Evolutionary conservation across 2,888 invertebrate genomes (phyloP).

Genomic region (Lycia hirtaria): DNA sequence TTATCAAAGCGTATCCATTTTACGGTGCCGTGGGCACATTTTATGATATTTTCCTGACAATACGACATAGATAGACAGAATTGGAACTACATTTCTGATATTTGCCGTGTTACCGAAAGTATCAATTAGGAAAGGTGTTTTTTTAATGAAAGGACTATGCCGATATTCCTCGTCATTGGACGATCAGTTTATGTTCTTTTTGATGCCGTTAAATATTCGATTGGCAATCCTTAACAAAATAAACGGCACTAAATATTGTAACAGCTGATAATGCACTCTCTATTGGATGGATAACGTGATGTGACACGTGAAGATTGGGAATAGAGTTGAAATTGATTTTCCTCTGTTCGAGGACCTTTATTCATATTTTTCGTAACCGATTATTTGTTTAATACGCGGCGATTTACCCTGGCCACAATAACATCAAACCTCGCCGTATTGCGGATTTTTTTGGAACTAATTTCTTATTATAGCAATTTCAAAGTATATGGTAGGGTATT

Average conservation of each 20-base stretch:
- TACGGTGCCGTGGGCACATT: neutral
- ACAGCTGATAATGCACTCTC: neutral
- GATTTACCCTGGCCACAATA: no score
- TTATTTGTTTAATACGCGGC: no score
- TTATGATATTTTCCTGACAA: neutral
- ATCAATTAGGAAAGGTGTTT: no score
- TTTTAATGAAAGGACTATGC: neutral
- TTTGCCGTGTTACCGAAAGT: no score
- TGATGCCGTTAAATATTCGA: neutral
- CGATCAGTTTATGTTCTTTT: neutral
- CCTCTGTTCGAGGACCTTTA: no score
- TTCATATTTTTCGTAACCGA: no score
- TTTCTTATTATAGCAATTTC: no score
- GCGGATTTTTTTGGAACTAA: no score
- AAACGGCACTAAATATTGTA: constrained; percentile 23
- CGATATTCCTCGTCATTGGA: neutral
- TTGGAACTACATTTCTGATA: neutral
- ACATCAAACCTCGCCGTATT: no score
- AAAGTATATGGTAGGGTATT: no score
- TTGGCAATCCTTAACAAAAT: neutral
- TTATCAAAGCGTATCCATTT: neutral
- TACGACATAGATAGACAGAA: neutral
- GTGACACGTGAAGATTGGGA: neutral
- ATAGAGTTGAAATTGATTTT: constrained; percentile 6
- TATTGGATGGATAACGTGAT: neutral